Evolutionary conservation across 1,140 invertebrate genomes (phyloP).

Genomic region (Nomia melanderi): DNA sequence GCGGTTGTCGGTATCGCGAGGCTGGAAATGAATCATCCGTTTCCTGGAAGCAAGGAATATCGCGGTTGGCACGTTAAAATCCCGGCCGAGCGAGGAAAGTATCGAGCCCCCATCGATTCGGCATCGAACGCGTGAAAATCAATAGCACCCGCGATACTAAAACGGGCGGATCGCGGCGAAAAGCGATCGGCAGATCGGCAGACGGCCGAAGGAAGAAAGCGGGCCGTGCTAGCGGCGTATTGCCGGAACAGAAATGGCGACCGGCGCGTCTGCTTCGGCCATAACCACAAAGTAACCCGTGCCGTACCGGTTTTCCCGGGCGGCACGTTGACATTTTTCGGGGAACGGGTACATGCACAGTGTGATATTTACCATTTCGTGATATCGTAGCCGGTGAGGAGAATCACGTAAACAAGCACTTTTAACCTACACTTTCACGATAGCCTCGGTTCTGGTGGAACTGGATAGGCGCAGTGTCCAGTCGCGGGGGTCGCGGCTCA

Average conservation of each 20-base stretch:
- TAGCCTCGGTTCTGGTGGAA: conserved; percentile 55
- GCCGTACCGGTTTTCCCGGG: conserved; percentile 29
- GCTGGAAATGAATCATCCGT: conserved; percentile 64
- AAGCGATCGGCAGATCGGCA: neutral
- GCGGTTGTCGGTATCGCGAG: conserved; percentile 36
- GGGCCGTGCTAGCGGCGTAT: conserved; percentile 50
- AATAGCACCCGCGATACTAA: neutral
- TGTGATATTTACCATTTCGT: conserved; percentile 64
- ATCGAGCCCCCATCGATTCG: neutral
- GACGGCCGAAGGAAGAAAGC: conserved; percentile 33
- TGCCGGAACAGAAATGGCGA: conserved; percentile 77
- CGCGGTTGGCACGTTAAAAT: conserved; percentile 39
- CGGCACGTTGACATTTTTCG: conserved; percentile 28
- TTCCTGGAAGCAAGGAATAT: conserved; percentile 58
- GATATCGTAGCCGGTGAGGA: conserved; percentile 52
- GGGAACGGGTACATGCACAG: conserved; percentile 9
- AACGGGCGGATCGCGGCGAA: neutral
- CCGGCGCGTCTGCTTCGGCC: conserved; percentile 73
- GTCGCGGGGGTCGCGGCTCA: conserved; percentile 65
- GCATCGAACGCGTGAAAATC: conserved; percentile 7
- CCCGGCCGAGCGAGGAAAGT: neutral
- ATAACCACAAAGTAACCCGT: conserved; percentile 62
- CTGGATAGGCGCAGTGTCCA: conserved; percentile 62
- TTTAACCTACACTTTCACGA: conserved; percentile 65
- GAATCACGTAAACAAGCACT: conserved; percentile 62